A percentile compares a stretch with the other conserved stretches of the same genome.
Conservation (phyloP, 2,888 invertebrate species). For the Bembecia ichneumoniformis region DNA sequence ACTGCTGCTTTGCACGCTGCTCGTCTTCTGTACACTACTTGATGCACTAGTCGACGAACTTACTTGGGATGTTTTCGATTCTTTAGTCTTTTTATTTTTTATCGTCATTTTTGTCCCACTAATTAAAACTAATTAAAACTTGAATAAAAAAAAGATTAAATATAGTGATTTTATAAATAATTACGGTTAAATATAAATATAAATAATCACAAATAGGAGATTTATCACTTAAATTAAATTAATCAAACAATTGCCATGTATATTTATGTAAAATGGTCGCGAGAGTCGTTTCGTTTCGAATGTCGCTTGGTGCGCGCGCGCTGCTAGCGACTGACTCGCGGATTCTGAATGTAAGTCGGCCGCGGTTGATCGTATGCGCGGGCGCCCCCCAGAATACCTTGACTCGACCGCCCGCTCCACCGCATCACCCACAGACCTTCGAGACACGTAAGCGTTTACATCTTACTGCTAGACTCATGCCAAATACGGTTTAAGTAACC, state of each 20-base stretch:
- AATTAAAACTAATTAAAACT: constrained; percentile 22
- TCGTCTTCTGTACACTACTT: constrained; percentile 61
- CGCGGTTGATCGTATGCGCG: constrained; percentile 13
- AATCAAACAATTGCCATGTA: constrained; percentile 60
- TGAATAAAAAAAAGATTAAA: constrained; percentile 9
- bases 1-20: constrained; percentile 55
- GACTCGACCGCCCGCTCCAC: constrained; percentile 6
- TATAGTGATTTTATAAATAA: constrained; percentile 3
- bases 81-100: constrained; percentile 72
- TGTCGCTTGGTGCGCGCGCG: constrained; percentile 58
- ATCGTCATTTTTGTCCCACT: constrained; percentile 66
- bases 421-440: constrained; percentile 45
- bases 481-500: constrained; percentile 60
- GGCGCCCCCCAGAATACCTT: constrained; percentile 19
- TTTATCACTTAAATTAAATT: constrained; percentile 41
- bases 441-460: constrained; percentile 65
- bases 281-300: constrained; percentile 68
- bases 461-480: constrained; percentile 57
- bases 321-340: constrained; percentile 61
- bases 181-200: constrained; percentile 46
- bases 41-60: constrained; percentile 54
- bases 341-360: constrained; percentile 30
- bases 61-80: constrained; percentile 56
- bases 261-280: constrained; percentile 32
- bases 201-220: constrained; percentile 10